Conservation (phyloP, 2,888 invertebrate genomes). For the Gortyna flavago region DNA sequence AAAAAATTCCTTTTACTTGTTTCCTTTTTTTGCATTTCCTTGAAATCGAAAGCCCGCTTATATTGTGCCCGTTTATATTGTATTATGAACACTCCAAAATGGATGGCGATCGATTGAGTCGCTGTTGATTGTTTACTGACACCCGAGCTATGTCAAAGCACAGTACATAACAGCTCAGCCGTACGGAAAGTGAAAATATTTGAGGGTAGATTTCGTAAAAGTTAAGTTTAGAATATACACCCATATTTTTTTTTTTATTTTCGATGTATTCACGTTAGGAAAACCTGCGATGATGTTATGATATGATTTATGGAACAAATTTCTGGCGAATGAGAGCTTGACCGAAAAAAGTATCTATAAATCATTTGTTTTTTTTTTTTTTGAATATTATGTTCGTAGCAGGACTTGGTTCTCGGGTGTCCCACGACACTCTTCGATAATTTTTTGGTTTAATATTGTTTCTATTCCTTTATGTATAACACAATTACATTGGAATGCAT, state of each 20-base stretch:
- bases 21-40: background rate
- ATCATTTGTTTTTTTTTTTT: too few relatives aligned
- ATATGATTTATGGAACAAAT: too few relatives aligned
- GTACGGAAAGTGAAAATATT: background rate
- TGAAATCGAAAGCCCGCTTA: background rate
- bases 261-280: too few relatives aligned
- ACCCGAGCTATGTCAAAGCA: slow-evolving; percentile 1
- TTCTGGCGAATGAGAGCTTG: too few relatives aligned
- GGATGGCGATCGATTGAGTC: slow-evolving; percentile 10
- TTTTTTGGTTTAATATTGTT: too few relatives aligned
- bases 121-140: slow-evolving; percentile 17
- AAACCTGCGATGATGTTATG: too few relatives aligned
- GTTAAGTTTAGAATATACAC: slow-evolving; percentile 9
- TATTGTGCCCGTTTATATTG: too few relatives aligned
- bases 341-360: too few relatives aligned
- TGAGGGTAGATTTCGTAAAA: slow-evolving; percentile 6
- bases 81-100: slow-evolving; percentile 24
- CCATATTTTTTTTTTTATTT: background rate
- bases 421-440: too few relatives aligned
- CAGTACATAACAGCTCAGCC: background rate
- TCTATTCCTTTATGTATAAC: background rate
- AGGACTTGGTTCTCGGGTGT: too few relatives aligned
- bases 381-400: too few relatives aligned
- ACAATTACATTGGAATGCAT: background rate
- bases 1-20: background rate